Evolutionary conservation across 2,113 vertebrate species (phyloP).

Genomic region (Pipa parva): DNA sequence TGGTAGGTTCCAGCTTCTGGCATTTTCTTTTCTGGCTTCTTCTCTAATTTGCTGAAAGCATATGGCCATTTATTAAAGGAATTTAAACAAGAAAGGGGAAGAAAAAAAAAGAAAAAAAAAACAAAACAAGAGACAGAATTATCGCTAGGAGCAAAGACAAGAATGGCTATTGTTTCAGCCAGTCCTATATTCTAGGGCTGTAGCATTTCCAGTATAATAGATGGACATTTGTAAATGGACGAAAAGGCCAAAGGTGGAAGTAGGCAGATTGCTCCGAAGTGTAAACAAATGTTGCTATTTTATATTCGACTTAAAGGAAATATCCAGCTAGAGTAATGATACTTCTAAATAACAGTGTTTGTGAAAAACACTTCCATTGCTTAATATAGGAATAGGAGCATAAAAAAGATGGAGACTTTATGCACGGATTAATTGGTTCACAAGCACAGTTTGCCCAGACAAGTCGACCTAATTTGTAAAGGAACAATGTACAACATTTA

Average conservation of each 20-base stretch:
- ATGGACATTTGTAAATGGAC: constrained; percentile 5
- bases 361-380: too few species aligned
- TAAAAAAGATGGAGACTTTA: too few species aligned
- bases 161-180: constrained; percentile 27
- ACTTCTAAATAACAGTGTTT: too few species aligned
- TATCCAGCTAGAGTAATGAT: too few species aligned
- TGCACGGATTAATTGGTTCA: too few species aligned
- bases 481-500: too few species aligned
- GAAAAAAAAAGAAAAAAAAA: too few species aligned
- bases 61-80: constrained; percentile 22
- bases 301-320: neutral
- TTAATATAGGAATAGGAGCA: too few species aligned
- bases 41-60: constrained; percentile 26
- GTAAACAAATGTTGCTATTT: constrained; percentile 1
- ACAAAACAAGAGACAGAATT: neutral
- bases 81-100: constrained; percentile 4
- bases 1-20: constrained; percentile 19
- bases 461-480: too few species aligned
- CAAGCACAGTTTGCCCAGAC: too few species aligned
- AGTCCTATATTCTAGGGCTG: constrained; percentile 6
- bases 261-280: neutral
- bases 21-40: constrained; percentile 17
- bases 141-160: neutral
- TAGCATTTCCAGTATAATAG: neutral
- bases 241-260: neutral